Conservation (phyloP, 1,140 invertebrate genomes). For the Scaptomyza montana region DNA sequence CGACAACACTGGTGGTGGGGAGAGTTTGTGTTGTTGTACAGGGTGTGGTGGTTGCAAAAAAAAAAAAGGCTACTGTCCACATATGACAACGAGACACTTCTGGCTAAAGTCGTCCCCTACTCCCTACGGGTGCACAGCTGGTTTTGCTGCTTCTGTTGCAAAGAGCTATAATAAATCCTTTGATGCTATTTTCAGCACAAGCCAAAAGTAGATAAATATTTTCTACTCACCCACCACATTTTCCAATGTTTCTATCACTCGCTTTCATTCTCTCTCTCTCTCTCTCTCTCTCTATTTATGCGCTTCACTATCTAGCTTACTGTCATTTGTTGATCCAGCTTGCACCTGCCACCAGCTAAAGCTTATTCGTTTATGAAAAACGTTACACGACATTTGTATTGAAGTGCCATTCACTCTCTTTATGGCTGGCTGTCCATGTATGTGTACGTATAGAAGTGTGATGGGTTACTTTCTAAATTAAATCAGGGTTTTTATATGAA, state of each 20-base stretch:
- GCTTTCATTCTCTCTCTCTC: not conserved
- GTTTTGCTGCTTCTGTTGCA: slow-evolving; percentile 33
- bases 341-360: slow-evolving; percentile 39
- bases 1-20: not conserved
- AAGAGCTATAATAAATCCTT: slow-evolving; percentile 74
- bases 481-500: slow-evolving; percentile 8
- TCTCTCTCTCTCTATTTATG: not conserved
- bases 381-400: slow-evolving; percentile 56
- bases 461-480: slow-evolving; percentile 24
- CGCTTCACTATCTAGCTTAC: slow-evolving; percentile 13
- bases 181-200: slow-evolving; percentile 77
- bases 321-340: slow-evolving; percentile 34
- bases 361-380: slow-evolving; percentile 74
- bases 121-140: not conserved
- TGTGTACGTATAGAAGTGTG: not conserved
- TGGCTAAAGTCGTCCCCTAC: slow-evolving; percentile 1
- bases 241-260: not conserved
- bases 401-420: slow-evolving; percentile 21
- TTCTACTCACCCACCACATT: slow-evolving; percentile 31
- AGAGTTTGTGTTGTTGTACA: not conserved
- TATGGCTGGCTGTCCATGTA: too few relatives aligned
- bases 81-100: slow-evolving; percentile 37
- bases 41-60: not conserved
- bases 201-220: slow-evolving; percentile 79
- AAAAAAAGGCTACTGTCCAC: slow-evolving; percentile 20